Evolutionary conservation across 2,113 vertebrate species (phyloP).

Genomic region (human (Homo sapiens)): DNA sequence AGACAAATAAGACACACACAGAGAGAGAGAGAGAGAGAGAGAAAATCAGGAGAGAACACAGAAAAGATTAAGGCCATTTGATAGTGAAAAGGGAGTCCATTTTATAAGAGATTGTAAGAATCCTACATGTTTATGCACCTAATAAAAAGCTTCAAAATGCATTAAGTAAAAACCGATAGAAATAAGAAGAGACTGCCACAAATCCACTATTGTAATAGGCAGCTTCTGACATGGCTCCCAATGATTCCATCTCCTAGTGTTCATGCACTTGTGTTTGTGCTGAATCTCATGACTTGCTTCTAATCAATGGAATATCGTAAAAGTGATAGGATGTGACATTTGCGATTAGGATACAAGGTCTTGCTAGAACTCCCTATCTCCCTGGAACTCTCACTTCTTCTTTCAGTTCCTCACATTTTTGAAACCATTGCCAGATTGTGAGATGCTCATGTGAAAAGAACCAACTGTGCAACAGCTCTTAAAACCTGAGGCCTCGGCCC

Average conservation of each 20-base stretch:
- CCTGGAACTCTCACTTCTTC: background rate
- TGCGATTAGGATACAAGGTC: background rate
- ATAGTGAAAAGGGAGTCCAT: background rate
- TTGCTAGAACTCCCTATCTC: background rate
- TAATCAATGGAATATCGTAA: background rate
- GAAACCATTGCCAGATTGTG: background rate
- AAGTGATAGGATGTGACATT: background rate
- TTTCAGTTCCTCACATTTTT: background rate
- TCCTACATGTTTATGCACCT: background rate
- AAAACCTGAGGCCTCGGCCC: background rate
- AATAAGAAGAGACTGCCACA: background rate
- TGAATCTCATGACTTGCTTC: background rate
- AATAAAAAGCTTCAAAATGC: background rate
- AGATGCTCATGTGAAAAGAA: background rate
- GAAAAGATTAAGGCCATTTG: background rate
- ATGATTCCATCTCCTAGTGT: background rate
- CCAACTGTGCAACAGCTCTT: background rate
- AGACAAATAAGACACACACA: background rate
- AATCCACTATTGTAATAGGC: background rate
- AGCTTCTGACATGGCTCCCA: background rate
- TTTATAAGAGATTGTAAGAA: background rate
- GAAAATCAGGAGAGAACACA: background rate
- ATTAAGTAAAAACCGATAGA: background rate
- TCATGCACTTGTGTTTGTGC: background rate
- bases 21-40: background rate